Evolutionary conservation across 2,113 vertebrate species (phyloP), one percentile per base, ranked within the genome.

Genomic region (Anthoscopus minutus): DNA sequence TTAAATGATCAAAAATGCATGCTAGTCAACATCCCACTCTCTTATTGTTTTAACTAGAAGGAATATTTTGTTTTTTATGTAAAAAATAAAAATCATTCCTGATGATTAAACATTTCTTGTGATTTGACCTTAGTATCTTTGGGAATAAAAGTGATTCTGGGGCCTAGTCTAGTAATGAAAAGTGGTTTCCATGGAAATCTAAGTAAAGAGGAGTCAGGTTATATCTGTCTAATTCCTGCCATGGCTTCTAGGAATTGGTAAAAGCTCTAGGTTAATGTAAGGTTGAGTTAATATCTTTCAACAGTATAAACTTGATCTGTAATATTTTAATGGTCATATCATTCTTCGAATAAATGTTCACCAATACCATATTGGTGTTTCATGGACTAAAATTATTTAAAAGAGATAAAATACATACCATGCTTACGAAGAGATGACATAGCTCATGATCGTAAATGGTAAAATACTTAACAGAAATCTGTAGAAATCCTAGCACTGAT

Each of bases 101-200:
- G 56, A 62, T 72, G 11, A 88, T 92, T 86, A 89, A 95, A 92
- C 14, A 58, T 60, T 91, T 93, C 57, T 76, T 82, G 50, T 92
- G 33, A 18, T 74, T 93, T 94, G 77, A 91, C 66, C 60, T 93
- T 74, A 37, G 22, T 51, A 44, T 82, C 47, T 91, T 88, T 51
- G 42, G 37, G 67, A 67, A 92, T 88, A 44, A 81, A 66, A 84
- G 45, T 89, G 80, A 90, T 47, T 76, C 38, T 86, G 23, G 22
- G 54, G 88, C 47, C 65, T 40, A 44, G 14, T 77, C 66, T 93
- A 79, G n/a, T 76, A 95, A 80, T 48, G 35, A 86, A 84, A 96
- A 92, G 35, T 72, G 21, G 66, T 93, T 97, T 96, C 87, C 80
- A 95, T 85, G 62, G 82, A 96, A 94, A 96, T 96, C 27, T 78